Conservation (phyloP, 2,113 vertebrate genomes). For the Cervus canadensis region DNA sequence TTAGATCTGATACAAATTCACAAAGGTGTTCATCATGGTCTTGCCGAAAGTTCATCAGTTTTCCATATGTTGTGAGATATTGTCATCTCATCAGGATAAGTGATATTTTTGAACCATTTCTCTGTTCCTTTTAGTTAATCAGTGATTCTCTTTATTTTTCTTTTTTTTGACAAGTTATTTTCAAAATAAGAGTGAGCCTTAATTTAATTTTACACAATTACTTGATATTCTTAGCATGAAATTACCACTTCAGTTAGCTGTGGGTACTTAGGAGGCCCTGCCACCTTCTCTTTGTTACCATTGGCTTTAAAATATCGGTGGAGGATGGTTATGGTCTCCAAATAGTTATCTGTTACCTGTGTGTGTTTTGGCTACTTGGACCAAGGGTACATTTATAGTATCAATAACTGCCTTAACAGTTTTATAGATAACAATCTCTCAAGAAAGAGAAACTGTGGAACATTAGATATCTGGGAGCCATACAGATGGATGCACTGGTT, state of each 20-base stretch:
- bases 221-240: not conserved
- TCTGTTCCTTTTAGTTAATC: not conserved
- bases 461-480: not conserved
- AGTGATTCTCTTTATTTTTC: not conserved
- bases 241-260: not conserved
- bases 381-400: constrained; percentile 25
- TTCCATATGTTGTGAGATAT: not conserved
- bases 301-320: constrained; percentile 37
- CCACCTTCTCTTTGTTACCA: not conserved
- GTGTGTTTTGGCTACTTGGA: constrained; percentile 52
- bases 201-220: not conserved
- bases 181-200: not conserved
- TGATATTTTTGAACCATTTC: not conserved
- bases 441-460: not conserved
- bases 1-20: not conserved
- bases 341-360: constrained; percentile 27
- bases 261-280: not conserved
- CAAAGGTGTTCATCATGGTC: not conserved
- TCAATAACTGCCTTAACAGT: not conserved
- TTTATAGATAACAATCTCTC: constrained; percentile 40
- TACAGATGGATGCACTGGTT: not conserved
- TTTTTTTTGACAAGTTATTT: not conserved
- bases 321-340: not conserved
- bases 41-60: not conserved
- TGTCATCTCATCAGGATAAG: not conserved